Base-by-base conservation (phyloP, 1,140 invertebrate species). In the Pemphigus obesinymphae region DNA sequence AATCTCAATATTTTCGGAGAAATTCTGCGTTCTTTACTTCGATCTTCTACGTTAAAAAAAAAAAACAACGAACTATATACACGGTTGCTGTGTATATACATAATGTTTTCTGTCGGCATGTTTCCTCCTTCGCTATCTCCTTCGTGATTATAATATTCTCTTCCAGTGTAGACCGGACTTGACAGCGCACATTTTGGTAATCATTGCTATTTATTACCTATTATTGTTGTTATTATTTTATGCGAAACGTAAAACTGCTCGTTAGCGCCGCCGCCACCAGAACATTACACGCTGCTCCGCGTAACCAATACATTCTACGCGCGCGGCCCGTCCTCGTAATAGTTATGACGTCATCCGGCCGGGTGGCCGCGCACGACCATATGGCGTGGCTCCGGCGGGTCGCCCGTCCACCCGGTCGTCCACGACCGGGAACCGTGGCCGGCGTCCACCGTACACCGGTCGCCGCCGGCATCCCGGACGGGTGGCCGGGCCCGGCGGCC, bases 291-390 rank as follows among this genome's bases (percentile, higher is more conserved):
- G n/a, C n/a, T n/a, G n/a, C n/a, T n/a, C n/a, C n/a, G 20, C 17
- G 26, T 45, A n/a, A n/a, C n/a, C n/a, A n/a, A n/a, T n/a, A 80
- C 76, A 61, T 80, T 80, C 53, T 61, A 80, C 53, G 75, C 50
- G 40, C n/a, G 29, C 53, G 48, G n/a, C 11, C 34, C 76, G 76
- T 80, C 76, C 76, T 80, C 76, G 76, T 80, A 80, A 80, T 80
- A 80, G 76, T 80, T 80, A 80, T 80, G 76, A 80, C 76, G 76
- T 80, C 76, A 80, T 80, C 37, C 55, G 34, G 53, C 37, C 55
- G 55, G 37, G 37, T 63, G 76, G 75, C 75, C 75, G 50, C n/a
- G n/a, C n/a, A n/a, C n/a, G 34, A 80, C 76, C 76, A 80, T 80
- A 80, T 80, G 76, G 76, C 5, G 76, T 17, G 1, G 17, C 23